Evolutionary conservation across 2,888 invertebrate genomes (phyloP).

Genomic region (Sericinus montela): DNA sequence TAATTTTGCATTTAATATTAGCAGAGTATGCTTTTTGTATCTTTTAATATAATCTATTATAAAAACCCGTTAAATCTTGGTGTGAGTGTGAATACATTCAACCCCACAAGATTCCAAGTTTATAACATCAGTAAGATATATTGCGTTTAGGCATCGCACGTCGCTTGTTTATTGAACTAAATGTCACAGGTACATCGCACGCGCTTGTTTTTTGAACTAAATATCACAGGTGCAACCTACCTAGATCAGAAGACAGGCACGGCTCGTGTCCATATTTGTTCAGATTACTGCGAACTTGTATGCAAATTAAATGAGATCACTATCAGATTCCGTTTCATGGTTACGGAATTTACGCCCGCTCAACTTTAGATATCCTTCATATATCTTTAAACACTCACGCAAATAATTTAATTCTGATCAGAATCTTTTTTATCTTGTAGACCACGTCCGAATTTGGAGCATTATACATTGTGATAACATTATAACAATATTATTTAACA

Average conservation of each 20-base stretch:
- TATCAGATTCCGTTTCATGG: conserved; percentile 31
- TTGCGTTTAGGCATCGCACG: background rate
- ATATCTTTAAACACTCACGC: background rate
- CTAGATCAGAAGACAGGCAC: conserved; percentile 9
- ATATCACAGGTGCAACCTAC: background rate
- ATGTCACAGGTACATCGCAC: background rate
- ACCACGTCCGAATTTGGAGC: too few relatives aligned
- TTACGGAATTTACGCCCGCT: conserved; percentile 17
- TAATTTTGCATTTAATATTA: too few relatives aligned
- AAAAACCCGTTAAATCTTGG: too few relatives aligned
- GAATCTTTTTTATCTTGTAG: too few relatives aligned
- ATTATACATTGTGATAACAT: too few relatives aligned
- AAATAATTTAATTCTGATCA: background rate
- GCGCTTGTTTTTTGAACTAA: too few relatives aligned
- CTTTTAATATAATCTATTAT: too few relatives aligned
- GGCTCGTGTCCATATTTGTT: conserved; percentile 13
- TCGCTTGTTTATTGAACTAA: conserved; percentile 1
- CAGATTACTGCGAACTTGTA: conserved; percentile 44
- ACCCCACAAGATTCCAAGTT: too few relatives aligned
- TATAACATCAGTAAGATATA: too few relatives aligned
- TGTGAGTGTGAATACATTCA: too few relatives aligned
- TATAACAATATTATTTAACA: too few relatives aligned
- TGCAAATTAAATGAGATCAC: conserved; percentile 67
- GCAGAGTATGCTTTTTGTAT: too few relatives aligned
- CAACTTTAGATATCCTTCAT: conserved; percentile 17